These are phyloP conservation scores for Drosophila longiperda DNA, from an alignment of 2,888 invertebrate genomes.

Conservation along the genomic window DNA sequence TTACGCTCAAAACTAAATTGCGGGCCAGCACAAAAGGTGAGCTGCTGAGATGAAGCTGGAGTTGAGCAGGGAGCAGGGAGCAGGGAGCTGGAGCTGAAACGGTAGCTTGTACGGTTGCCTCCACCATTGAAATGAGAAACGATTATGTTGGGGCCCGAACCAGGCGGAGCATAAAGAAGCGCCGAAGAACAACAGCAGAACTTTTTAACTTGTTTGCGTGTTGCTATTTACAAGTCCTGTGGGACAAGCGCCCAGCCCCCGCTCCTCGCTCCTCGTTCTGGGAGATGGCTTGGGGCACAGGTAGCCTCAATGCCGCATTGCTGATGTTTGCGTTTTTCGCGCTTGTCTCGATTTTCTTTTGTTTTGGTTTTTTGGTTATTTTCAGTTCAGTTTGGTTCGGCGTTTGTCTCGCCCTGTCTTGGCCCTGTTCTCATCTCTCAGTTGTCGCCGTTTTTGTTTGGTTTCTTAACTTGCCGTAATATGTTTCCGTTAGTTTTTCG, in stretches of 20 bases:
- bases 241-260: conserved; percentile 63
- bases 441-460: conserved; percentile 56
- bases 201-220: conserved; percentile 83
- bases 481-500: conserved; percentile 67
- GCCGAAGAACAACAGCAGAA: conserved; percentile 71
- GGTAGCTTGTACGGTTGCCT: conserved; percentile 5
- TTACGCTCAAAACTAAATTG: conserved; percentile 84
- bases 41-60: conserved; percentile 9
- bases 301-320: conserved; percentile 74
- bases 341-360: conserved; percentile 36
- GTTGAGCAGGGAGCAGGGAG: background rate
- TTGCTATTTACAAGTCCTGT: conserved; percentile 84
- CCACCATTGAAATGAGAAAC: conserved; percentile 84
- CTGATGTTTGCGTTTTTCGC: conserved; percentile 77
- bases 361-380: conserved; percentile 28
- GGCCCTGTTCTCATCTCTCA: conserved; percentile 41
- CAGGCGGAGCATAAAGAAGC: conserved; percentile 71
- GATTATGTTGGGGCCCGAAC: conserved; percentile 82
- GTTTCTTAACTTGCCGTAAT: conserved; percentile 63
- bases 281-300: conserved; percentile 31
- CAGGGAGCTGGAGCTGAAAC: background rate
- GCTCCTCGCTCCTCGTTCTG: background rate
- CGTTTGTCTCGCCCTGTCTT: conserved; percentile 37
- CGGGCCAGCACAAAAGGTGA: conserved; percentile 74
- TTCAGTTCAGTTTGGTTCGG: conserved; percentile 29